Evolutionary conservation across 53 echinoderm and acorn worm species (phyloP).

Genomic region (Antedon mediterranea): DNA sequence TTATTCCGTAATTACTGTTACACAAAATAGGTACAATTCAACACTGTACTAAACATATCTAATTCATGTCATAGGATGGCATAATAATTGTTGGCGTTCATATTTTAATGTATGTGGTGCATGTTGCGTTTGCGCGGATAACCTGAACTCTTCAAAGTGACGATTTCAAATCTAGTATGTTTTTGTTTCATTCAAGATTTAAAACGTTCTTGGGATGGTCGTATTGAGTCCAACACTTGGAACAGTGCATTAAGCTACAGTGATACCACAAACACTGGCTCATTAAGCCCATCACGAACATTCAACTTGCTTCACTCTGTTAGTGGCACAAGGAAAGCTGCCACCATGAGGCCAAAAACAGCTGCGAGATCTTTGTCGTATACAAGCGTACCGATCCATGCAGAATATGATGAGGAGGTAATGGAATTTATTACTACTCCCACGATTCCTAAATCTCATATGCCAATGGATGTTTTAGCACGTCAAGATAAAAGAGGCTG

Average conservation of each 20-base stretch:
- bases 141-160: no score
- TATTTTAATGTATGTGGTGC: no score
- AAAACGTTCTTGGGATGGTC: slow-evolving; percentile 46
- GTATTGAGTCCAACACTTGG: neutral
- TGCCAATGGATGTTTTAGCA: slow-evolving; percentile 35
- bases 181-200: slow-evolving; percentile 20
- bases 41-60: no score
- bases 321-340: slow-evolving; percentile 21
- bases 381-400: neutral
- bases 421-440: slow-evolving; percentile 60
- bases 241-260: slow-evolving; percentile 19
- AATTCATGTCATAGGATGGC: no score
- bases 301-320: slow-evolving; percentile 53
- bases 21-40: no score
- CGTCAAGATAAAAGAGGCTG: slow-evolving; percentile 56
- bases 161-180: no score
- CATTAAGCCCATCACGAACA: slow-evolving; percentile 15
- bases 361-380: neutral
- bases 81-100: no score
- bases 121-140: no score
- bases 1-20: no score
- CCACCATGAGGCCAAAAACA: neutral
- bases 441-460: slow-evolving; percentile 62
- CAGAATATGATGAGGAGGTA: slow-evolving; percentile 17
- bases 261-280: slow-evolving; percentile 1